A percentile compares a stretch with the other conserved stretches of the same genome.
These are phyloP conservation scores for Lamprologus sp. DNA, from an alignment of 2,113 vertebrate genomes.

Conservation along the genomic window DNA sequence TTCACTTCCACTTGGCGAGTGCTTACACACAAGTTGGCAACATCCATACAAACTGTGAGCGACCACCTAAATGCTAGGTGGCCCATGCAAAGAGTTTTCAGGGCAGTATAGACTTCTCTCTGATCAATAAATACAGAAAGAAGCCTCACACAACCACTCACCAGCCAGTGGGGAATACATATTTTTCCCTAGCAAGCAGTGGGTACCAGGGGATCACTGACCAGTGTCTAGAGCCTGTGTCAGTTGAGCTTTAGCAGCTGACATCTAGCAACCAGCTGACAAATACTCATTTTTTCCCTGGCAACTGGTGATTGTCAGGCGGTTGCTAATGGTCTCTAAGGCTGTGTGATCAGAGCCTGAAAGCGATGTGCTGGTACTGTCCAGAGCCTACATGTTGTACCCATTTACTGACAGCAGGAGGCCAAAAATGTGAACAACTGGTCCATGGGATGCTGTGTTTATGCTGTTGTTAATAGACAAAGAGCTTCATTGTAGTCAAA, in stretches of 20 bases:
- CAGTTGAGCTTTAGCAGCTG: neutral
- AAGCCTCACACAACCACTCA: neutral
- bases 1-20: neutral
- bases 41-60: neutral
- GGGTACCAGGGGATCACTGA: neutral
- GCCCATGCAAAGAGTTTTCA: neutral
- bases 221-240: neutral
- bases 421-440: neutral
- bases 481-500: neutral
- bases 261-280: neutral
- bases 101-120: neutral
- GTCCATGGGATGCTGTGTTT: neutral
- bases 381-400: neutral
- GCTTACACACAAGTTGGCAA: neutral
- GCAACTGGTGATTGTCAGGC: neutral
- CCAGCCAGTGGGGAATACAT: neutral
- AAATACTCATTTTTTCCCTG: neutral
- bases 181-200: neutral
- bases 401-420: neutral
- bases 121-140: neutral
- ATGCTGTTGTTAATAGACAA: neutral
- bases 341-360: neutral
- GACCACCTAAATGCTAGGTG: neutral
- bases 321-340: neutral
- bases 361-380: neutral